Conservation (phyloP, 2,113 vertebrate species). For the Amphiprion ocellaris region DNA sequence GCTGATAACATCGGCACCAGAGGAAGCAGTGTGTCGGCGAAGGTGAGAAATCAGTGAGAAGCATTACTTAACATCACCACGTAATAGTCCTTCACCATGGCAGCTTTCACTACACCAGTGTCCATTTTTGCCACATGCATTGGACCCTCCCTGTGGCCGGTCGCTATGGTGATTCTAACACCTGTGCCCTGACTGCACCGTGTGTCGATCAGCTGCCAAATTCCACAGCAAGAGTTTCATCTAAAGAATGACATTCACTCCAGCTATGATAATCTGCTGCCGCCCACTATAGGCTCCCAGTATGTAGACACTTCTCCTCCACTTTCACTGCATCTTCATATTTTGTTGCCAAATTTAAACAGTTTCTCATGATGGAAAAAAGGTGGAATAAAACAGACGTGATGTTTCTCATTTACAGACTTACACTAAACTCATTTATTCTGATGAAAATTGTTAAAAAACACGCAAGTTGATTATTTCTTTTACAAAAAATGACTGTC, state of each 20-base stretch:
- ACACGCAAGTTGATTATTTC: no score
- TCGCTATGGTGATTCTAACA: slow-evolving; percentile 49
- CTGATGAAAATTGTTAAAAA: no score
- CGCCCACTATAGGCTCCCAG: slow-evolving; percentile 1
- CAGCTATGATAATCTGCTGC: slow-evolving; percentile 42
- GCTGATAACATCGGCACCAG: background rate
- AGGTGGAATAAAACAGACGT: no score
- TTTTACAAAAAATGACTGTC: no score
- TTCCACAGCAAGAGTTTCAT: slow-evolving; percentile 29
- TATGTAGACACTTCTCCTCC: background rate
- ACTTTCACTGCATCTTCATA: background rate
- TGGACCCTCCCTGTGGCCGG: background rate
- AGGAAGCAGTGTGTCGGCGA: background rate
- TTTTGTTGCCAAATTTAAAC: background rate
- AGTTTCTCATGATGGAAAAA: no score
- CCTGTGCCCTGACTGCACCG: slow-evolving; percentile 46
- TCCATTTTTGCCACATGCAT: slow-evolving; percentile 25
- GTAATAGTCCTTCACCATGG: background rate
- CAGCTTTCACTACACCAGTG: slow-evolving; percentile 1
- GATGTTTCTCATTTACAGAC: no score
- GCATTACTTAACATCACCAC: background rate
- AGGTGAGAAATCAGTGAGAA: slow-evolving; percentile 15
- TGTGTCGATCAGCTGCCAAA: slow-evolving; percentile 61
- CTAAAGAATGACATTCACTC: slow-evolving; percentile 47
- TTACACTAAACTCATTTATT: no score